Evolutionary conservation across 1,140 invertebrate genomes (phyloP), one percentile per base, ranked within the genome.

Genomic region (Drosophila pectinifera): DNA sequence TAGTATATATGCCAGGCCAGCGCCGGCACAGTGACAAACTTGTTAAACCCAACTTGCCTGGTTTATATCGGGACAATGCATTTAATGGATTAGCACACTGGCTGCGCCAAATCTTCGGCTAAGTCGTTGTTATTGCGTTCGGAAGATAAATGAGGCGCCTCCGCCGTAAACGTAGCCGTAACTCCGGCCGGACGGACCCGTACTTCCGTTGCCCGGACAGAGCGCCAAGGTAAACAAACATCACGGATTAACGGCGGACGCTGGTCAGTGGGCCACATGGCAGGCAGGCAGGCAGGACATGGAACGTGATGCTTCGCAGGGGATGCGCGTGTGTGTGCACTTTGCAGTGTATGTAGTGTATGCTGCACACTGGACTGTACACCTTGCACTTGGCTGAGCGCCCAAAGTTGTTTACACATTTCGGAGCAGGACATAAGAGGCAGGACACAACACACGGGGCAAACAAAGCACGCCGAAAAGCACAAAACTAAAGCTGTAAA

Each of bases 341-440:
- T 28, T 26, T 43, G 39, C n/a, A 56, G n/a, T n/a, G n/a, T n/a
- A n/a, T n/a, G n/a, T 43, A 42, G 46, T 53, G 31, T 39, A 36
- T 38, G 31, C 62, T 73, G 34, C 57, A 39, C 48, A 55, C 76
- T 59, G 54, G 58, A 41, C 45, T 49, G 65, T 83, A 73, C 85
- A 90, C 80, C 84, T 80, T 90, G 74, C 86, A 86, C 81, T 86
- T 89, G 83, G 83, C 75, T 69, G 39, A 64, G 64, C 78, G 79
- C 82, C 88, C 82, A 90, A 90, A 86, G 86, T 90, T 90, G 86
- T 90, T 90, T 90, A 90, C 86, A 90, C 82, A 70, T 80, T 90
- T 73, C 56, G 65, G 20, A 83, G 82, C 83, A 65, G 82, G 65
- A 83, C 82, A 86, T 79, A 86, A 83, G 82, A 88, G 82, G 82